Evolutionary conservation across 2,888 invertebrate species (phyloP), one percentile per base, ranked within the genome.

Genomic region (Panzeria rudis): DNA sequence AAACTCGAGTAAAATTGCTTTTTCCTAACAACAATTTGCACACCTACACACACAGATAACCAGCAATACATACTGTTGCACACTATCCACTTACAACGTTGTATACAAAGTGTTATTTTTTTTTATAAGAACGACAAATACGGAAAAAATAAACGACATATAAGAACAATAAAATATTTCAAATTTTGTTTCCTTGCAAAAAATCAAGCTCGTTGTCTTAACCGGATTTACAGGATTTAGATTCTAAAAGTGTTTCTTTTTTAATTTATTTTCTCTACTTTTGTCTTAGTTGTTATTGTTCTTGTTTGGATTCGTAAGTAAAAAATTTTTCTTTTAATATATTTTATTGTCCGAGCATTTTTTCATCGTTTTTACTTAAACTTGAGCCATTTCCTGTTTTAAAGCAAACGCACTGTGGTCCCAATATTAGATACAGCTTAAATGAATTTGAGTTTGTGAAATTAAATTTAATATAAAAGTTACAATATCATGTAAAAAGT

Each of bases 1-100:
- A 91, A 91, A 88, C 90, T 89, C 87, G 83, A 90, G 88, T 88
- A 87, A 90, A 91, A 90, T 91, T 91, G 91, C 90, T 90, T 90
- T 78, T 89, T 89, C 72, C 84, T 68, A 59, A 50, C 54, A 78
- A 78, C 80, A 52, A 75, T 80, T 80, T 59, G 20, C 15, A 73
- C 78, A 64, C 35, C 41, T 61, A 73, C 61, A 72, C 44, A 59
- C n/a, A 38, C 7, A 8, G 15, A 44, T n/a, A 69, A n/a, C 29
- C 23, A 41, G 44, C 72, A 32, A 59, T 13, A 23, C 23, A 25
- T 17, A 69, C 15, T 29, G 5, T 54, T 64, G 41, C 29, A 52
- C 35, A 68, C 23, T 25, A 17, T 29, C 20, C 35, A 35, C 9
- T 11, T 9, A 17, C 29, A 41, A 20, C 25, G 23, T 54, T 66